Evolutionary conservation across 2,888 invertebrate species (phyloP), one percentile per base, ranked within the genome.

Genomic region (Hanleya hanleyi): DNA sequence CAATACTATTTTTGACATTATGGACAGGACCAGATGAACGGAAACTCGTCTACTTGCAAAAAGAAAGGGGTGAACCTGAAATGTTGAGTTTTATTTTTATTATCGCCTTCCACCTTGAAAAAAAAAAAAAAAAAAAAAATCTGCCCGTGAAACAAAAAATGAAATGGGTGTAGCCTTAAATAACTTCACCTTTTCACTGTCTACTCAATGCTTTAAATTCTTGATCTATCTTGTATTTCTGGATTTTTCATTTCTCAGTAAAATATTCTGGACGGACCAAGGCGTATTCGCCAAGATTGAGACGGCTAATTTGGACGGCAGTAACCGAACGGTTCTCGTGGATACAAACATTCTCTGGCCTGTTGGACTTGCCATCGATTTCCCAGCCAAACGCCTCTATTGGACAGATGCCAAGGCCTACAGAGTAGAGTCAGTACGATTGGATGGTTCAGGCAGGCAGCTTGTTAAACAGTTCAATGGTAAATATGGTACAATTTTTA

Each of bases 221-320:
- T n/a, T n/a, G n/a, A n/a, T n/a, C n/a, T n/a, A n/a, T n/a, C 18
- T 61, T 5, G 29, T 18, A 26, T 35, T 49, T 62, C 3, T 68
- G 50, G 76, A 75, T 32, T 32, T 15, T 29, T 41, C 33, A 22
- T 68, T 62, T 76, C 75, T 36, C 87, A 93, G 93, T n/a, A 90
- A 93, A 85, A 91, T 96, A 91, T 94, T 94, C 88, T 96, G 96
- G 95, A 93, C 95, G 5, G 95, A 94, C 74, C 92, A 94, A 49
- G 86, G 86, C 1, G 75, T 75, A 18, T 77, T 75, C 9, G 81
- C 86, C 3, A 83, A 81, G 67, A 85, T 87, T 22, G 83, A 82
- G 26, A 80, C 81, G 22, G 79, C 84, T 15, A 82, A 87, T 69
- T 73, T 86, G 18, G 87, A 86, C 65, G 87, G 87, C 0, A 77